Conservation (phyloP, 2,797 vertebrate species). For the Catamblyrhynchus diadema region DNA sequence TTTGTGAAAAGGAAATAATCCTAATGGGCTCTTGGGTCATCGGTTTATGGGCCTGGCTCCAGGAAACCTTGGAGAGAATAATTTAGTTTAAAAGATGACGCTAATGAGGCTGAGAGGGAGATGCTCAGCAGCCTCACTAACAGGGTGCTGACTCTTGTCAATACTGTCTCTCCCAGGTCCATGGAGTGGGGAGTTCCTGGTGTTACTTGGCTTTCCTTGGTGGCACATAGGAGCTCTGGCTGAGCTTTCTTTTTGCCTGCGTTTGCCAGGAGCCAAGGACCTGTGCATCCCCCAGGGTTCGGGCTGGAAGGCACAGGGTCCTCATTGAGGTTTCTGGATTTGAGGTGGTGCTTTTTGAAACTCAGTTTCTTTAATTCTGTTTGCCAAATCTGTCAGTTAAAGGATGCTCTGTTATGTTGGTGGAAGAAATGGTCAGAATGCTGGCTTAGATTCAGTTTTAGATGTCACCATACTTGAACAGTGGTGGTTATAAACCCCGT, state of each 20-base stretch:
- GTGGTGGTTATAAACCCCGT: neutral
- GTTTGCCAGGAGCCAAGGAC: neutral
- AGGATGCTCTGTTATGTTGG: neutral
- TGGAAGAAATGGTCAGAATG: neutral
- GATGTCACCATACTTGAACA: neutral
- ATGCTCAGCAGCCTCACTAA: neutral
- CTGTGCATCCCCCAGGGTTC: too few relatives aligned
- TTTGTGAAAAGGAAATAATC: conserved; percentile 2
- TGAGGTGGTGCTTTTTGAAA: neutral
- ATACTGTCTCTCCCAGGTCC: neutral
- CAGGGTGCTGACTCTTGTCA: neutral
- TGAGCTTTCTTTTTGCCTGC: neutral
- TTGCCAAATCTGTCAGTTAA: neutral
- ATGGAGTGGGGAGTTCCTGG: neutral
- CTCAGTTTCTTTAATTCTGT: neutral
- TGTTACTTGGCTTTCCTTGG: neutral
- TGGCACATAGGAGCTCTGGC: neutral
- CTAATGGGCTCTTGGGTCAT: neutral
- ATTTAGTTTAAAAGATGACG: neutral
- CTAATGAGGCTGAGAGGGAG: neutral
- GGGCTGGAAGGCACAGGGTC: neutral
- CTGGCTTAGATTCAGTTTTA: neutral
- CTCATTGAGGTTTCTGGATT: neutral
- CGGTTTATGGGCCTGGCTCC: conserved; percentile 3
- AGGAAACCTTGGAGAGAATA: neutral